Conservation (phyloP, 2,797 vertebrate genomes). For the Pseudochirops corinnae region DNA sequence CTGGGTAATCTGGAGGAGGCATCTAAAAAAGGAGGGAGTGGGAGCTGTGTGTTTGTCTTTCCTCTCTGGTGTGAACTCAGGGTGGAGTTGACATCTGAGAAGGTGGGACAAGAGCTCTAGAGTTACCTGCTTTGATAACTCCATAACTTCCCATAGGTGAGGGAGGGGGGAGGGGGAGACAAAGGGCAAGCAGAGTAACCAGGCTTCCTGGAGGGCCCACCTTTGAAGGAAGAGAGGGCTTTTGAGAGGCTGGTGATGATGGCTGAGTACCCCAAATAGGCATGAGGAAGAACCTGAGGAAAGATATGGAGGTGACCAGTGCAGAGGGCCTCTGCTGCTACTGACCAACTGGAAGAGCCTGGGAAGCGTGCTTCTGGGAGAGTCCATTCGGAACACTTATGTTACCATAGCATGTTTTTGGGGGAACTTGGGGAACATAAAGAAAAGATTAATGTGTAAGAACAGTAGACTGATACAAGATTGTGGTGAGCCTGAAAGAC, state of each 20-base stretch:
- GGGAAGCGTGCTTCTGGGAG: not conserved
- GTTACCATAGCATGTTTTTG: not conserved
- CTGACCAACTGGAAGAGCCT: not conserved
- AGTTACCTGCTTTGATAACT: conserved; percentile 5
- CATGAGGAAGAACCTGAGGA: not conserved
- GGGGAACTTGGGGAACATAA: not conserved
- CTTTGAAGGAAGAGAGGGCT: not conserved
- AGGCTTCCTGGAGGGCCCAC: not conserved
- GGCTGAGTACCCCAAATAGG: not conserved
- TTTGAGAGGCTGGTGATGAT: not conserved
- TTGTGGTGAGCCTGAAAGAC: not conserved
- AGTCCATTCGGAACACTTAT: not conserved
- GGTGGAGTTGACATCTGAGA: not conserved
- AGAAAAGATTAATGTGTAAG: not conserved
- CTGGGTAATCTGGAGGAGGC: not conserved
- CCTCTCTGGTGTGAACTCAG: not conserved
- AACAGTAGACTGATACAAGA: not conserved
- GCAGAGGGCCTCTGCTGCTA: not conserved
- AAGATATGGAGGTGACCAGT: not conserved
- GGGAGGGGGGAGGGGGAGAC: too few species aligned
- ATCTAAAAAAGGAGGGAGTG: not conserved
- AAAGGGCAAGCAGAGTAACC: not conserved
- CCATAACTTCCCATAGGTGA: not conserved
- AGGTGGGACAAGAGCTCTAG: not conserved
- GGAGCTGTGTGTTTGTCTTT: not conserved